Evolutionary conservation across 2,113 vertebrate genomes (phyloP).

Genomic region (Clupea harengus): DNA sequence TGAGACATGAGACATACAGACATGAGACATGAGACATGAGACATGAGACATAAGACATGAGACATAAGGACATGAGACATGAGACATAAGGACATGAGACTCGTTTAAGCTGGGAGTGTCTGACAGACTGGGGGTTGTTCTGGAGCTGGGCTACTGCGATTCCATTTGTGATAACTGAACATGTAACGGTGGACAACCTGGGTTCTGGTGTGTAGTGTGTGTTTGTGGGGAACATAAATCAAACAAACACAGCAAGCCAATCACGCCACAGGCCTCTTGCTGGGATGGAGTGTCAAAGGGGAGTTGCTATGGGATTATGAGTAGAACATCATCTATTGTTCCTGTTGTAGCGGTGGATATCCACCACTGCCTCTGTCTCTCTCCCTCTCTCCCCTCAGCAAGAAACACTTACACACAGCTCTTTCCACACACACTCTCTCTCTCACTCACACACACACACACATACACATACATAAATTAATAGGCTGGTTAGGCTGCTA

Average conservation of each 20-base stretch:
- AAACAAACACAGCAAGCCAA: background rate
- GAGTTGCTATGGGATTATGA: background rate
- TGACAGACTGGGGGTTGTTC: background rate
- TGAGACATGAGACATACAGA: background rate
- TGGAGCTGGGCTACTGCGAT: background rate
- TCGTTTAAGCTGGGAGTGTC: background rate
- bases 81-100: background rate
- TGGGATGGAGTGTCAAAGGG: background rate
- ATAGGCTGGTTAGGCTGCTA: background rate
- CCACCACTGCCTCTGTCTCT: background rate
- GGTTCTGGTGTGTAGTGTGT: background rate
- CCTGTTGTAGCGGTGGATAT: background rate
- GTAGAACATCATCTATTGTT: background rate
- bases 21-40: background rate
- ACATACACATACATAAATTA: background rate
- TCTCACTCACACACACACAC: background rate
- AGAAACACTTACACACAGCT: background rate
- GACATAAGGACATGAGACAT: no score
- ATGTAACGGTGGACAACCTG: background rate
- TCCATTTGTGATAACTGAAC: background rate
- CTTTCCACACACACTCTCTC: background rate
- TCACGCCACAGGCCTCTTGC: background rate
- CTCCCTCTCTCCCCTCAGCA: constrained; percentile 15
- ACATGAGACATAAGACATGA: no score
- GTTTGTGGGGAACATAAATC: no score